Evolutionary conservation across 2,797 vertebrate genomes (phyloP).

Genomic region (Myotis myotis): DNA sequence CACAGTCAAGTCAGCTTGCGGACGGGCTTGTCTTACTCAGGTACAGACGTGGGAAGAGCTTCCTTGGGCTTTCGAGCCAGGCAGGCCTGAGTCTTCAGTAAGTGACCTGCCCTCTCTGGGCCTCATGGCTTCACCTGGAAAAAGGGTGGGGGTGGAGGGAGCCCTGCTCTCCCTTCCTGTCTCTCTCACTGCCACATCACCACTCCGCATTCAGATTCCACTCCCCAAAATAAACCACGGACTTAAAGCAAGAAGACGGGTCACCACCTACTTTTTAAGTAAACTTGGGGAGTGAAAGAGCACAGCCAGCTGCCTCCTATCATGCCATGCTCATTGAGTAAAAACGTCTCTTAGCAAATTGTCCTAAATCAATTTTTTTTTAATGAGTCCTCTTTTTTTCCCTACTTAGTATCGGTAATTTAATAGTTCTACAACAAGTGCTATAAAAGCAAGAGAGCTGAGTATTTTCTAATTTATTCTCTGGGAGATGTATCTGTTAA

Average conservation of each 20-base stretch:
- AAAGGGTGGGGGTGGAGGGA: not conserved
- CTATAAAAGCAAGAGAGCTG: conserved; percentile 36
- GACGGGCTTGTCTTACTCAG: not conserved
- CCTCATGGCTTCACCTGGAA: not conserved
- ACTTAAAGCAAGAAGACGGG: not conserved
- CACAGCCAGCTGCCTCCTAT: conserved; percentile 43
- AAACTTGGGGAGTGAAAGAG: conserved; percentile 51
- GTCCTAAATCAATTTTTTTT: conserved; percentile 61
- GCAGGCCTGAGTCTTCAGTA: not conserved
- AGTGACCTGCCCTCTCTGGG: not conserved
- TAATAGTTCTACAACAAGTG: conserved; percentile 56
- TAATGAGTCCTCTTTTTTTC: conserved; percentile 53
- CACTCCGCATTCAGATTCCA: not conserved
- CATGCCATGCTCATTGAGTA: conserved; percentile 27
- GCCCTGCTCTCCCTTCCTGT: not conserved
- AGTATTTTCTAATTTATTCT: conserved; percentile 56
- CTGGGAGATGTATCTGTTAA: conserved; percentile 49
- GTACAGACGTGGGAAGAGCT: not conserved
- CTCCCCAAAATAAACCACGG: conserved; percentile 23
- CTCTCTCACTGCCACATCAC: not conserved
- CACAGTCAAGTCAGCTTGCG: not conserved
- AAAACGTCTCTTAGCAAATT: conserved; percentile 63
- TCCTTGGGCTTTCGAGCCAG: not conserved
- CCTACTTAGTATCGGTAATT: conserved; percentile 60
- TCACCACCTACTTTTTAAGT: conserved; percentile 54